Conservation (phyloP, 2,888 invertebrate genomes). For the Mamestra brassicae region DNA sequence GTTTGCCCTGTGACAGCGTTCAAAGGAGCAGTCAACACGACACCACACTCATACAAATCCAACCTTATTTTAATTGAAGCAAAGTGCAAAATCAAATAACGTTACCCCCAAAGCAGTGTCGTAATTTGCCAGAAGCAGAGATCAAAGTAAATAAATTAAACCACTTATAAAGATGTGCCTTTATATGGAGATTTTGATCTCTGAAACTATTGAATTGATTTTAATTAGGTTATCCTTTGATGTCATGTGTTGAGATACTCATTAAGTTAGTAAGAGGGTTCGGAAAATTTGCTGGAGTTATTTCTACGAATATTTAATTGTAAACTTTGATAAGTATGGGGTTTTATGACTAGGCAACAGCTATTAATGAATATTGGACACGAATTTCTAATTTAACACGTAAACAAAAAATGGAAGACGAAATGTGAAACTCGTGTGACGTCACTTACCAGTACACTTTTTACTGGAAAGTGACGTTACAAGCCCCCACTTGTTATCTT, state of each 20-base stretch:
- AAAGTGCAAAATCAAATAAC: constrained; percentile 32
- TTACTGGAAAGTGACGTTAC: too few relatives aligned
- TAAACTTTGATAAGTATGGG: constrained; percentile 7
- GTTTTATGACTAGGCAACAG: background rate
- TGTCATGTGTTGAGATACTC: constrained; percentile 31
- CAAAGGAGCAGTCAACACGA: constrained; percentile 58
- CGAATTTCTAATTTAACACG: too few relatives aligned
- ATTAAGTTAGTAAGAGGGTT: constrained; percentile 19
- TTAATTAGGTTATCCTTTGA: constrained; percentile 63
- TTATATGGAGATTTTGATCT: constrained; percentile 50
- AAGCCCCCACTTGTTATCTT: too few relatives aligned
- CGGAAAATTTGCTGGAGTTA: constrained; percentile 18
- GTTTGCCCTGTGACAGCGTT: constrained; percentile 39
- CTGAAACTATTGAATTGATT: constrained; percentile 60
- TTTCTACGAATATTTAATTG: constrained; percentile 13
- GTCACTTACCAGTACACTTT: too few relatives aligned
- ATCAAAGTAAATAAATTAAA: constrained; percentile 69
- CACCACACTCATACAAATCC: constrained; percentile 13
- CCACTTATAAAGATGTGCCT: constrained; percentile 59
- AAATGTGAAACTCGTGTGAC: too few relatives aligned
- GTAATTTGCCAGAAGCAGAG: constrained; percentile 56
- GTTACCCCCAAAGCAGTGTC: constrained; percentile 13
- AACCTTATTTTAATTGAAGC: background rate
- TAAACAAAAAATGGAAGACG: too few relatives aligned
- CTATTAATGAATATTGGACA: background rate